Conservation (phyloP, 2,797 vertebrate species). For the Natrix natrix region DNA sequence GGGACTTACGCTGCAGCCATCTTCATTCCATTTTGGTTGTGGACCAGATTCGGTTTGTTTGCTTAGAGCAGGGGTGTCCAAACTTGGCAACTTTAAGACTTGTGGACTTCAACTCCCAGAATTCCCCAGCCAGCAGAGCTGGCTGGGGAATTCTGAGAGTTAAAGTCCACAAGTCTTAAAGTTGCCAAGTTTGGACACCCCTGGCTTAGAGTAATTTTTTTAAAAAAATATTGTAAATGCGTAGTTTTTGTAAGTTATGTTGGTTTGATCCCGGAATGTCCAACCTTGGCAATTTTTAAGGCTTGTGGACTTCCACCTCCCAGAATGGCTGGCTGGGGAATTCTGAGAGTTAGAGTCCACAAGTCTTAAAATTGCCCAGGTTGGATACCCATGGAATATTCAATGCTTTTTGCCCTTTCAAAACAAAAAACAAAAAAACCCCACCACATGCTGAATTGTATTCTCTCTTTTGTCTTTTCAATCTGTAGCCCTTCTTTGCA, state of each 20-base stretch:
- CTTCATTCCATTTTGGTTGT: not conserved
- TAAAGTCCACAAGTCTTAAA: no score
- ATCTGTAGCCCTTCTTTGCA: not conserved
- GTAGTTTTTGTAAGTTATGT: not conserved
- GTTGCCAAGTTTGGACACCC: no score
- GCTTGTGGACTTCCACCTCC: not conserved
- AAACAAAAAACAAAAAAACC: not conserved
- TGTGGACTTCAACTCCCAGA: no score
- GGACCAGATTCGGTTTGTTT: not conserved
- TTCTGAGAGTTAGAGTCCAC: not conserved
- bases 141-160: no score
- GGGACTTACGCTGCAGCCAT: fast-evolving
- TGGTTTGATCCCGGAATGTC: not conserved
- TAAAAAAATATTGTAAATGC: not conserved
- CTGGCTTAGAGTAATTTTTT: not conserved
- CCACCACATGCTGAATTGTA: not conserved
- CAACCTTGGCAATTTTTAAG: not conserved
- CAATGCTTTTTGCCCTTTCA: not conserved
- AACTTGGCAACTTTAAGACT: no score
- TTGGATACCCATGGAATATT: not conserved
- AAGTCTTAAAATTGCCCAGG: not conserved
- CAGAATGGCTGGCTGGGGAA: not conserved
- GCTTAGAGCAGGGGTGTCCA: not conserved
- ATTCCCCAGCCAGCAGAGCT: no score
- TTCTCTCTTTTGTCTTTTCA: not conserved